Conservation (phyloP, 2,888 invertebrate genomes). For the Tinea pellionella region DNA sequence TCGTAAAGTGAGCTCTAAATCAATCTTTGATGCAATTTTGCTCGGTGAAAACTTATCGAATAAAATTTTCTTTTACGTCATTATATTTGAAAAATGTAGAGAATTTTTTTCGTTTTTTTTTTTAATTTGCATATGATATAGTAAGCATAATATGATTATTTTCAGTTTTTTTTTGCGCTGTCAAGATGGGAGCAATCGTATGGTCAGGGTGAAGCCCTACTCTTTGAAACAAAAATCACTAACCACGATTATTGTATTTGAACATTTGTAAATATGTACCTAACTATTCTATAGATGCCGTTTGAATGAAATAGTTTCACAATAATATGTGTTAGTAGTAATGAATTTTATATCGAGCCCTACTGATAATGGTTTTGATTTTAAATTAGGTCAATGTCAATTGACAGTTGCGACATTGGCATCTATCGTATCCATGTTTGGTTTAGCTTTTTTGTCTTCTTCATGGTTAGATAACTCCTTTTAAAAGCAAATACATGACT, state of each 20-base stretch:
- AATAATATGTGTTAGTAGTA: constrained; percentile 5
- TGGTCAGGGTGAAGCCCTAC: no score
- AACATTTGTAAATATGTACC: neutral
- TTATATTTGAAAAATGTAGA: no score
- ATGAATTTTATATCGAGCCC: constrained; percentile 25
- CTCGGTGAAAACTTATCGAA: no score
- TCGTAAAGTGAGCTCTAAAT: no score
- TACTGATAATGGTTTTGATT: constrained; percentile 52
- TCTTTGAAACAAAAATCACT: neutral
- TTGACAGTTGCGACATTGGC: constrained; percentile 9
- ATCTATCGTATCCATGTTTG: neutral
- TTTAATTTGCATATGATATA: no score
- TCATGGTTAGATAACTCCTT: neutral
- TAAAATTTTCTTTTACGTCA: no score
- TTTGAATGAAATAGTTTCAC: constrained; percentile 26
- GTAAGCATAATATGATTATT: no score
- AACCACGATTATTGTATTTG: neutral
- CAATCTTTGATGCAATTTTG: no score
- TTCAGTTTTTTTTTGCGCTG: no score
- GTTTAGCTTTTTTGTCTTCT: neutral
- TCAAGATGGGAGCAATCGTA: no score
- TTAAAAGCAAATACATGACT: neutral
- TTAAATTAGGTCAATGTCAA: constrained; percentile 54
- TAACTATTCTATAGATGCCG: constrained; percentile 1
- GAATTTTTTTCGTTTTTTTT: no score